phyloP scores from a whole-genome alignment of 1,140 invertebrate species.

The Psix sp. region DNA sequence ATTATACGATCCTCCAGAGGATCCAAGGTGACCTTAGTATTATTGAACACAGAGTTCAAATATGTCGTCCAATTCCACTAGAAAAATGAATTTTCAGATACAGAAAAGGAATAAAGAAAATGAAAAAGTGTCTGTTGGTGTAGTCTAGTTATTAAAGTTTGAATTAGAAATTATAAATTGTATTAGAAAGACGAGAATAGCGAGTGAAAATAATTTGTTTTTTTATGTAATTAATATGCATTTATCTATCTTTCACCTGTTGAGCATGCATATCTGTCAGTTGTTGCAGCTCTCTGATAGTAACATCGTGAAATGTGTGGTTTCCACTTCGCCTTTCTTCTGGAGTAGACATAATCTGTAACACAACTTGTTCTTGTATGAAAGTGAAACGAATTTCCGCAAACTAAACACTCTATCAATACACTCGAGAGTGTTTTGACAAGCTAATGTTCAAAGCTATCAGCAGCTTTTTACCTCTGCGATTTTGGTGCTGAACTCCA shows the following conservation, averaged over 20 bases:
- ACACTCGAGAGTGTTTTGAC: no score
- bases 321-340: conserved; percentile 84
- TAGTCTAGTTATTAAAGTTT: neutral
- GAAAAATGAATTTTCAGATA: conserved; percentile 15
- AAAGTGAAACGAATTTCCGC: neutral
- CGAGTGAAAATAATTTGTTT: no score
- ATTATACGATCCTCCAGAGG: conserved; percentile 77
- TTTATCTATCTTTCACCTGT: conserved; percentile 57
- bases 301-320: conserved; percentile 85
- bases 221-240: no score
- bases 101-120: neutral
- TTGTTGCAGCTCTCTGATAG: conserved; percentile 79
- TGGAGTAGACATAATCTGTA: conserved; percentile 84
- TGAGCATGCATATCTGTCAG: conserved; percentile 73
- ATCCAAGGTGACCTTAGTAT: conserved; percentile 79
- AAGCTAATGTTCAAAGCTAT: neutral
- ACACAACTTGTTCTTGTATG: conserved; percentile 12
- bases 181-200: no score
- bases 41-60: conserved; percentile 79
- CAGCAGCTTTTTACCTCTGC: conserved; percentile 78
- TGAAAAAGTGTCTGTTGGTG: no score
- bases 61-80: conserved; percentile 85
- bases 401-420: no score
- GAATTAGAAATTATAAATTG: conserved; percentile 3
- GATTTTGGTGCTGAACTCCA: conserved; percentile 83